Base-by-base conservation (phyloP, 2,797 vertebrate species). In the Hephaestus fuliginosus region DNA sequence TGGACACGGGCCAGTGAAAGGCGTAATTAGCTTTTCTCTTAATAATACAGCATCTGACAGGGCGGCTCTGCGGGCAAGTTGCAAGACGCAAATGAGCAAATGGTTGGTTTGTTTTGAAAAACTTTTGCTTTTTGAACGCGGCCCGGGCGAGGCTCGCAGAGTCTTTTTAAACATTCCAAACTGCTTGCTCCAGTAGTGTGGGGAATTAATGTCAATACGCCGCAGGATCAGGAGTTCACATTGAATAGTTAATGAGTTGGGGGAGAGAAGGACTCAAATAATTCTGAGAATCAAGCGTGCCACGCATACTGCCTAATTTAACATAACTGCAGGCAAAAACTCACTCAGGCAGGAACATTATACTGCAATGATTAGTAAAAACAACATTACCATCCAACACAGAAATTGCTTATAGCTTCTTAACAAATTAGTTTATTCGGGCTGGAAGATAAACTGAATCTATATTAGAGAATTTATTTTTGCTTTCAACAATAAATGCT, bases 201-300 rank as follows among this genome's bases (percentile, higher is more conserved):
- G 91, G 90, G 92, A 94, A 91, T 93, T 93, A 91, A 90, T 93
- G 93, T 95, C 93, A 94, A 95, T 90, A 95, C 92, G 93, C 94
- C 28, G 83, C 90, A 94, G 94, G 92, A 93, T 92, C 91, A 86
- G 71, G 83, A 88, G 89, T 93, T 91, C 90, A 89, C 85, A 75
- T 88, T 93, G 91, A 91, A 94, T 94, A 91, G 86, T 87, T 94
- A 94, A 95, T 94, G 91, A 94, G 89, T 71, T 85, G 65, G 70
- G 86, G 90, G 91, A 86, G 88, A 83, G 85, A 68, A 81, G 75
- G 86, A 85, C 88, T 89, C 80, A 53, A 88, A 88, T 89, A 88
- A 91, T 89, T 89, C 75, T 82, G 87, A 22, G 70, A 85, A 82
- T 91, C 58, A 71, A 85, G 83, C 89, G 85, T 86, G 90, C 89